Evolutionary conservation across 2,888 invertebrate genomes (phyloP), one percentile per base, ranked within the genome.

Genomic region (Rhopalosiphum nymphaeae): DNA sequence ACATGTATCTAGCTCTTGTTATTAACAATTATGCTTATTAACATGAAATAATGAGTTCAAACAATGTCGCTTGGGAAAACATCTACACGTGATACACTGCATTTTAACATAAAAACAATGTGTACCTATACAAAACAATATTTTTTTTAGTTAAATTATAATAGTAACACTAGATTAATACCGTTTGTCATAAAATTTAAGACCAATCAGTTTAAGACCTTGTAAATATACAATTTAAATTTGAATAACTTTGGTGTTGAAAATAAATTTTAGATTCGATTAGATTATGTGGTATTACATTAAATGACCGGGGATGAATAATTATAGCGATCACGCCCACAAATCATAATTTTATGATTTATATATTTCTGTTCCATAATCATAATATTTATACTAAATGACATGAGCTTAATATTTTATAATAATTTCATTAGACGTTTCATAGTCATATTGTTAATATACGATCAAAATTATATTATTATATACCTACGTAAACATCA

Each of bases 31-130:
- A 53, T 53, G 53, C 16, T 21, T 88, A 88, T 53, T 89, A 89
- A 89, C 89, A 56, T 42, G 56, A 53, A 89, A 89, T 89, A 57
- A 89, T 89, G 57, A 89, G 56, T 89, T 89, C 56, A 89, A 89
- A 89, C 56, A 57, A 56, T 56, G 89, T 89, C 56, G 42, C 56
- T 56, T 13, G 89, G 56, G 89, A 13, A 89, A 89, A 89, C 56
- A 56, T 56, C 57, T 89, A 56, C 42, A 29, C 56, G 42, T 89
- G 7, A 36, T 42, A 26, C 36, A 25, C 42, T 56, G 89, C 42
- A 89, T 89, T 89, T 89, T 56, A 89, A 89, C 88, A 36, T 36
- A 36, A 36, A 36, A 88, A 88, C 89, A 89, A 42, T 89, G 36
- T 78, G 78, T 36, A 78, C 78, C 78, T 21, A 78, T 78, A 36